phyloP scores from a whole-genome alignment of 1,140 invertebrate species.

The Nebria ingens region DNA sequence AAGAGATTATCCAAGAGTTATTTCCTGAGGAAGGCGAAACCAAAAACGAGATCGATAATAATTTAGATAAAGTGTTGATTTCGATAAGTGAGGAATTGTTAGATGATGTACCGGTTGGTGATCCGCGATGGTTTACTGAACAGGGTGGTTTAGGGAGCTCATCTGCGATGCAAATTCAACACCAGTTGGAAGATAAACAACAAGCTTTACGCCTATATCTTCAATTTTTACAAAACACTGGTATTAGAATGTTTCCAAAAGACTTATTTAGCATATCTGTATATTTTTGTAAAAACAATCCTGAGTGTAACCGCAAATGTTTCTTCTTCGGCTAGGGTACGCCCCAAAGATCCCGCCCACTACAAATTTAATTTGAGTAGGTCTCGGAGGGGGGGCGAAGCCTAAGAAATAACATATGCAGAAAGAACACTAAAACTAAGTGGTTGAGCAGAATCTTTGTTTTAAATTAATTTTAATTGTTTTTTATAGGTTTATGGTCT shows the following conservation, averaged over 20 bases:
- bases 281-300: background rate
- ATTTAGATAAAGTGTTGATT: conserved; percentile 57
- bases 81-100: conserved; percentile 66
- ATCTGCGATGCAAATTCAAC: conserved; percentile 65
- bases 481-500: conserved; percentile 12
- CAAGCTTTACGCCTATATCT: conserved; percentile 63
- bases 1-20: conserved; percentile 54
- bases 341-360: too few species aligned
- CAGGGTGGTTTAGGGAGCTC: conserved; percentile 45
- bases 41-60: conserved; percentile 41
- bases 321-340: too few species aligned
- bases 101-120: conserved; percentile 78
- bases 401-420: too few species aligned
- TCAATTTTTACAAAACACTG: conserved; percentile 64
- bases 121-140: conserved; percentile 65
- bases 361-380: too few species aligned
- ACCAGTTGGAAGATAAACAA: conserved; percentile 78
- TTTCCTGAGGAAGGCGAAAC: conserved; percentile 45
- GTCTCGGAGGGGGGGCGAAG: too few species aligned
- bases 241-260: conserved; percentile 60
- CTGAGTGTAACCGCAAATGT: too few species aligned
- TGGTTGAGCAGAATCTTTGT: background rate
- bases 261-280: background rate
- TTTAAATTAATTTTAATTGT: background rate
- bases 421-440: too few species aligned